Evolutionary conservation across 92 coral and sea anemone species (phyloP), one percentile per base, ranked within the genome.

Genomic region (Nematostella vectensis): DNA sequence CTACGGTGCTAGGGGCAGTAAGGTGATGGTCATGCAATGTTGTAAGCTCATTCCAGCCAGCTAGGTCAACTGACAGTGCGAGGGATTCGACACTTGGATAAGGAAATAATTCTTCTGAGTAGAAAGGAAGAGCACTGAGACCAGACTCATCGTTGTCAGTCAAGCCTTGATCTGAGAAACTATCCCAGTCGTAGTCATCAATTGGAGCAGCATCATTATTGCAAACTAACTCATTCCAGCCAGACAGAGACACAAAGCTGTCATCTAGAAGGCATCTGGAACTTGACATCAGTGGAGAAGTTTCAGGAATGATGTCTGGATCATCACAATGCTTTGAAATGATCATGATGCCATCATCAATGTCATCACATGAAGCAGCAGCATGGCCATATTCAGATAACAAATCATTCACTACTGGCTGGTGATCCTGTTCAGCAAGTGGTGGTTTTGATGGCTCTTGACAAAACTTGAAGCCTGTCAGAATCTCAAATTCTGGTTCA

Each of bases 401-500:
- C n/a, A n/a, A n/a, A n/a, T n/a, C n/a, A n/a, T n/a, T n/a, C n/a
- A n/a, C n/a, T n/a, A n/a, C n/a, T n/a, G n/a, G n/a, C n/a, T n/a
- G n/a, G n/a, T n/a, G n/a, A n/a, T n/a, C 47, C 3, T 3, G 21
- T 31, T 16, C 16, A 27, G 33, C 15, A 13, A 36, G 36, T 42
- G 62, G 50, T 44, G 62, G 59, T 67, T 27, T 23, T 12, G 30
- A 61, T 17, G 71, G 70, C 45, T 67, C 57, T 27, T 66, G 59
- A 22, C 78, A 45, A 56, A 80, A 80, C 29, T 84, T 78, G 61
- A 84, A 84, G 25, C 80, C 79, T 25, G 83, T 75, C 19, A 85
- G 68, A 23, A 85, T 79, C 68, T 85, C 95, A 81, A 81, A 85
- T 30, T 85, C 95, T 43, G 84, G 83, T 52, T 85, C 95, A 31